Percentiles rank a stretch among this genome's conserved stretches.
Evolutionary conservation across 2,113 vertebrate genomes (phyloP).

Genomic region (Hassar affinis): DNA sequence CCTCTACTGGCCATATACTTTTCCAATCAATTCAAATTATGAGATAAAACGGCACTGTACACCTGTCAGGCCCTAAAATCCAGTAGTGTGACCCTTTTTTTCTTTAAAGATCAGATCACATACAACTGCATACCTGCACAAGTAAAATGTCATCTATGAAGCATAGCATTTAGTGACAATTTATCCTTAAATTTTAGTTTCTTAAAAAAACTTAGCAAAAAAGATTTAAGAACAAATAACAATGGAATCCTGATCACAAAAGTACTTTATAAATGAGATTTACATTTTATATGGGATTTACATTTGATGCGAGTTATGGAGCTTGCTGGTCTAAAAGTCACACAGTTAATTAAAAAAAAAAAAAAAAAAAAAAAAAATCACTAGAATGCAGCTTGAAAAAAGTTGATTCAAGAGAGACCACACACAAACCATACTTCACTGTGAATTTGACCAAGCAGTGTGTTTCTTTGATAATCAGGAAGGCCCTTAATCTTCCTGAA

Average conservation of each 20-base stretch:
- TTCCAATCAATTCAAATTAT: slow-evolving; percentile 31
- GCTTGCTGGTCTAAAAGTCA: slow-evolving; percentile 18
- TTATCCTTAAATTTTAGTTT: slow-evolving; percentile 36
- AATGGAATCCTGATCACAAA: slow-evolving; percentile 33
- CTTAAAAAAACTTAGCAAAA: slow-evolving; percentile 38
- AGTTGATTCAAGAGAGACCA: slow-evolving; percentile 25
- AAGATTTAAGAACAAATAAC: slow-evolving; percentile 41
- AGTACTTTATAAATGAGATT: slow-evolving; percentile 47
- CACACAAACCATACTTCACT: slow-evolving; percentile 31
- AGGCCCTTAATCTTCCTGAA: slow-evolving; percentile 9
- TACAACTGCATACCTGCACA: slow-evolving; percentile 32
- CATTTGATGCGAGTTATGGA: slow-evolving; percentile 29
- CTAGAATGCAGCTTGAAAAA: slow-evolving; percentile 18
- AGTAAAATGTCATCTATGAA: slow-evolving; percentile 44
- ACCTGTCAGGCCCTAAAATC: slow-evolving; percentile 29
- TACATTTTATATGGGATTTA: slow-evolving; percentile 49
- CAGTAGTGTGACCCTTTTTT: slow-evolving; percentile 4
- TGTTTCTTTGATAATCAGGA: slow-evolving; percentile 19
- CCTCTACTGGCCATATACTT: slow-evolving; percentile 25
- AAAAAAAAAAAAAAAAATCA: background rate
- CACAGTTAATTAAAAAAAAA: slow-evolving; percentile 21
- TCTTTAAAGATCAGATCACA: slow-evolving; percentile 21
- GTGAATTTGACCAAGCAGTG: slow-evolving; percentile 30
- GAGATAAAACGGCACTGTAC: slow-evolving; percentile 45
- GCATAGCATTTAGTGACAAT: slow-evolving; percentile 39